Evolutionary conservation across 64 coral and sea anemone species (phyloP), one percentile per base, ranked within the genome.

Genomic region (Stylophora pistillata): DNA sequence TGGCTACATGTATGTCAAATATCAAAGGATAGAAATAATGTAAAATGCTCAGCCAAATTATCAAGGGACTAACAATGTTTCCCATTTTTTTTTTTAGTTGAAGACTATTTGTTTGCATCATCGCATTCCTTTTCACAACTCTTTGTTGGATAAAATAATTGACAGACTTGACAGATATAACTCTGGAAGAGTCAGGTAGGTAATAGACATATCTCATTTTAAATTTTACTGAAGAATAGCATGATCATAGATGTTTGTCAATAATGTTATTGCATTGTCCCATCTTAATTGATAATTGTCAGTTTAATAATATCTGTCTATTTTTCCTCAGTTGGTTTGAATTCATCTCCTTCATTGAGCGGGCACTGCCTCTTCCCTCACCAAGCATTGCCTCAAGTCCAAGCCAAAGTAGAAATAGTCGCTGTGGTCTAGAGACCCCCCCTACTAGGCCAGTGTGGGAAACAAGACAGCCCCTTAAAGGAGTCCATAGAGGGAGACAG

Each of bases 101-200:
- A 96, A 96, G 66, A 86, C 87, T 87, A 81, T 93, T 30, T 96
- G 95, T 73, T 60, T 96, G 9, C 85, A 32, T 69, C 87, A 96
- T 55, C 84, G 80, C 56, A 53, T 96, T 47, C 95, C 95, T 55
- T 96, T 96, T 73, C 93, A 96, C 60, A 87, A 72, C 79, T 96
- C 95, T 41, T 85, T 96, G 53, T 71, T 96, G 32, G 95, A 96
- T 64, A 93, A 87, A 55, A 90, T 96, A 41, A 66, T 96, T 34
- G 71, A 90, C 78, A 55, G 95, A 82, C 63, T 96, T 72, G 95
- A 96, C 55, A 71, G 30, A 55, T 62, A 72, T 16, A 88, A 86
- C n/a, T 78, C 91, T 55, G 91, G 95, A 29, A 96, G 82, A 81
- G 87, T 96, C 5, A 94, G 88, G 92, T 94, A 53, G 60, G 81